Conservation (phyloP, 2,797 vertebrate genomes). For the Leptoclinus maculatus region DNA sequence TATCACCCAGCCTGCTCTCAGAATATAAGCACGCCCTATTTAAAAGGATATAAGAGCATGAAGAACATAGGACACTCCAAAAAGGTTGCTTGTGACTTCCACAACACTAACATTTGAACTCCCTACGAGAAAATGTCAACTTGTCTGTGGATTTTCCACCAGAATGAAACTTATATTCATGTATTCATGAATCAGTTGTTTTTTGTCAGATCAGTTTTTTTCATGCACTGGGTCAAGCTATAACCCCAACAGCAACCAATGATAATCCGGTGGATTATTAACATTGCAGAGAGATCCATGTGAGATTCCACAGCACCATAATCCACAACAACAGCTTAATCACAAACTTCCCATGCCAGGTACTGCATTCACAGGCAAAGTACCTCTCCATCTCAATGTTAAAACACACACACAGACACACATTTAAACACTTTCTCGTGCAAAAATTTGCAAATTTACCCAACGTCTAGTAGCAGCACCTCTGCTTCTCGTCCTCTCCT, state of each 20-base stretch:
- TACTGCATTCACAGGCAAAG: constrained; percentile 15
- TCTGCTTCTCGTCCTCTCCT: constrained; percentile 33
- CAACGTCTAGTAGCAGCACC: constrained; percentile 18
- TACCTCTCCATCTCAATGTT: neutral
- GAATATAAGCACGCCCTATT: constrained; percentile 4
- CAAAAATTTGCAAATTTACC: constrained; percentile 57
- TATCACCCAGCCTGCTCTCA: constrained; percentile 12
- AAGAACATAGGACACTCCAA: neutral
- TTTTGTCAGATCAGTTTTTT: constrained; percentile 30
- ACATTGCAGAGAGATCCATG: constrained; percentile 71
- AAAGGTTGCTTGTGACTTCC: neutral
- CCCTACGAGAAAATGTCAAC: neutral
- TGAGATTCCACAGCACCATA: constrained; percentile 67
- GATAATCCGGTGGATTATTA: constrained; percentile 76
- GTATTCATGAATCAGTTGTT: constrained; percentile 1
- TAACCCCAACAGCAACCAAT: constrained; percentile 52
- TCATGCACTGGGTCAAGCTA: constrained; percentile 39
- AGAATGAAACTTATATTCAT: constrained; percentile 6
- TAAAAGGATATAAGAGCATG: neutral
- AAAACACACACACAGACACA: constrained; percentile 8
- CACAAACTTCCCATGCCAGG: constrained; percentile 41
- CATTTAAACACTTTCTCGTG: neutral
- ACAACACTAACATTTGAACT: neutral
- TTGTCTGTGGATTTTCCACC: neutral
- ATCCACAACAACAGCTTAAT: constrained; percentile 69